Evolutionary conservation across 1,140 invertebrate species (phyloP).

Genomic region (Atopsyche davidsoni): DNA sequence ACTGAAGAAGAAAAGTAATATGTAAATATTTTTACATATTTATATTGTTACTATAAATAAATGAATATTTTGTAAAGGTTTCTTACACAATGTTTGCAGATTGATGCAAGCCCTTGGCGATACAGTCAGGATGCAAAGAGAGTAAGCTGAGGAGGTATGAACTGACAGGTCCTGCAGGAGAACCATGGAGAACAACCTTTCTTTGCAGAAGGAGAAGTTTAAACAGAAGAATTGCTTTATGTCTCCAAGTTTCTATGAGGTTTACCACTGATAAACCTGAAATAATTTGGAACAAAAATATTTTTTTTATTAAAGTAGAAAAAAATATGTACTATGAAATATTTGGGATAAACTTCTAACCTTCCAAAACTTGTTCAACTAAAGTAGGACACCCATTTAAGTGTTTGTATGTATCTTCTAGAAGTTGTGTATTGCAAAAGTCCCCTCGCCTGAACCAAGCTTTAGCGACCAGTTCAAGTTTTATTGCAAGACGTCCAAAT

Average conservation of each 20-base stretch:
- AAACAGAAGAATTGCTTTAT: conserved; percentile 89
- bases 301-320: no score
- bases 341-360: no score
- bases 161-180: conserved; percentile 86
- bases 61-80: neutral
- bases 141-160: conserved; percentile 80
- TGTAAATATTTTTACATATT: neutral
- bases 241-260: conserved; percentile 79
- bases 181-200: conserved; percentile 87
- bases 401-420: conserved; percentile 90
- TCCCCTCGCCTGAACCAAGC: conserved; percentile 95
- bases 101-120: conserved; percentile 80
- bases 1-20: conserved; percentile 43
- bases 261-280: conserved; percentile 73
- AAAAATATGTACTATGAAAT: no score
- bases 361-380: conserved; percentile 71
- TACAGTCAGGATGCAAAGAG: conserved; percentile 83
- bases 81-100: conserved; percentile 74
- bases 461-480: conserved; percentile 92
- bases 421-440: conserved; percentile 82
- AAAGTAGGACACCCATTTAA: conserved; percentile 80
- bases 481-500: conserved; percentile 90
- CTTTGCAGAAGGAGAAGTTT: conserved; percentile 89
- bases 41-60: neutral
- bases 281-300: conserved; percentile 28